These are phyloP conservation scores for Tympanuchus pallidicinctus DNA, from an alignment of 2,113 vertebrate genomes.

Conservation along the genomic window DNA sequence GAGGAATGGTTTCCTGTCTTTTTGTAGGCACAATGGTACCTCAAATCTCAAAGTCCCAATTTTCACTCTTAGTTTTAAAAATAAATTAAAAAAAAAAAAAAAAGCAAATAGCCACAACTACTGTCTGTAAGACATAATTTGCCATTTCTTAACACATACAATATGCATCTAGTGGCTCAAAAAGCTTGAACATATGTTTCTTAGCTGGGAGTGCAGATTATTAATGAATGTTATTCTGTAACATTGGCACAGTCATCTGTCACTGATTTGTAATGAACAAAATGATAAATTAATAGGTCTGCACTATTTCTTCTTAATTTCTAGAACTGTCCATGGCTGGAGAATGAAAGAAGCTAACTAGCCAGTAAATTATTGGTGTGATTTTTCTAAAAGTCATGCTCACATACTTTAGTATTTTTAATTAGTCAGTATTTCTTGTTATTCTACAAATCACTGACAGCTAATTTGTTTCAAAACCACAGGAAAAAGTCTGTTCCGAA, in stretches of 20 bases:
- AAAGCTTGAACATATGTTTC: neutral
- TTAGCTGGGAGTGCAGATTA: slow-evolving; percentile 31
- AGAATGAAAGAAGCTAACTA: neutral
- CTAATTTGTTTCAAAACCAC: slow-evolving; percentile 54
- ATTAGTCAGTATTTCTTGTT: slow-evolving; percentile 54
- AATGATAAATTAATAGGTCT: slow-evolving; percentile 47
- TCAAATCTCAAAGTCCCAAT: neutral
- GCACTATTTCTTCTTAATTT: slow-evolving; percentile 10
- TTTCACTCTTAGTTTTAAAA: neutral
- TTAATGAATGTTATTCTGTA: slow-evolving; percentile 36
- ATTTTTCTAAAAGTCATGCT: slow-evolving; percentile 2
- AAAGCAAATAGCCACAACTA: neutral
- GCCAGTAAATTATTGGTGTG: slow-evolving; percentile 27
- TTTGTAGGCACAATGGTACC: neutral
- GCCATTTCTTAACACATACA: neutral
- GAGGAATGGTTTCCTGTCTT: neutral
- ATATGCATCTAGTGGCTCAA: neutral
- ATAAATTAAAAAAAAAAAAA: neutral
- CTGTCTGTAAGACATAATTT: neutral
- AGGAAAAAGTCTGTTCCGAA: neutral
- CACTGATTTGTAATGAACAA: neutral
- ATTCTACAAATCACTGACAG: slow-evolving; percentile 35
- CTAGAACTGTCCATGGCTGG: slow-evolving; percentile 1
- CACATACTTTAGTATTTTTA: slow-evolving; percentile 45
- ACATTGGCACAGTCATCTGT: slow-evolving; percentile 6